phyloP scores from a whole-genome alignment of 2,888 invertebrate genomes.

The Gasteruption jaculator region DNA sequence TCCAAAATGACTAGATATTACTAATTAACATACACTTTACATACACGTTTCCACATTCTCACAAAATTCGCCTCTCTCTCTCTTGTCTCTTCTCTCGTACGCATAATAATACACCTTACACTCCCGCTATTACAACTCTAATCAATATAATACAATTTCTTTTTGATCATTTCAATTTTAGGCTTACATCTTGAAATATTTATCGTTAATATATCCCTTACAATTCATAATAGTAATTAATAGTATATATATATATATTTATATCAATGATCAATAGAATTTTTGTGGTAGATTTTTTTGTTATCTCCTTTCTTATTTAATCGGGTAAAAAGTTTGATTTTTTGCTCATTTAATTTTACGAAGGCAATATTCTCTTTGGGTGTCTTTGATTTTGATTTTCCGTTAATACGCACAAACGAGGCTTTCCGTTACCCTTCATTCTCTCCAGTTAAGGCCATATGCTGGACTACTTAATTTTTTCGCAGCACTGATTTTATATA shows the following conservation, averaged over 20 bases:
- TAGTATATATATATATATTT: slow-evolving; percentile 29
- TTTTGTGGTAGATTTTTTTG: slow-evolving; percentile 14
- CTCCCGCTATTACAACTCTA: too few species aligned
- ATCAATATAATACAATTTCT: too few species aligned
- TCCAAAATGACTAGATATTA: slow-evolving; percentile 42
- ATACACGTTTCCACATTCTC: too few species aligned
- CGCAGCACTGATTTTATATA: too few species aligned
- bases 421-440: too few species aligned
- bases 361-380: slow-evolving; percentile 41
- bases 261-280: slow-evolving; percentile 35
- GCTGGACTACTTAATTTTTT: too few species aligned
- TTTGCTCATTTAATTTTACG: slow-evolving; percentile 47
- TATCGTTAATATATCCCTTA: slow-evolving; percentile 23
- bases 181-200: slow-evolving; percentile 18
- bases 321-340: slow-evolving; percentile 47
- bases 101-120: too few species aligned
- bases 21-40: slow-evolving; percentile 23
- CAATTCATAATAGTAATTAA: slow-evolving; percentile 28
- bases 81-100: too few species aligned
- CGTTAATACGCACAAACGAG: slow-evolving; percentile 11
- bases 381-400: slow-evolving; percentile 6
- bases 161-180: background rate
- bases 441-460: too few species aligned
- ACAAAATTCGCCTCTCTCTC: too few species aligned
- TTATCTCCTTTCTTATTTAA: slow-evolving; percentile 33